These are phyloP conservation scores for Myiozetetes cayanensis DNA, from an alignment of 2,113 vertebrate species.

Conservation along the genomic window DNA sequence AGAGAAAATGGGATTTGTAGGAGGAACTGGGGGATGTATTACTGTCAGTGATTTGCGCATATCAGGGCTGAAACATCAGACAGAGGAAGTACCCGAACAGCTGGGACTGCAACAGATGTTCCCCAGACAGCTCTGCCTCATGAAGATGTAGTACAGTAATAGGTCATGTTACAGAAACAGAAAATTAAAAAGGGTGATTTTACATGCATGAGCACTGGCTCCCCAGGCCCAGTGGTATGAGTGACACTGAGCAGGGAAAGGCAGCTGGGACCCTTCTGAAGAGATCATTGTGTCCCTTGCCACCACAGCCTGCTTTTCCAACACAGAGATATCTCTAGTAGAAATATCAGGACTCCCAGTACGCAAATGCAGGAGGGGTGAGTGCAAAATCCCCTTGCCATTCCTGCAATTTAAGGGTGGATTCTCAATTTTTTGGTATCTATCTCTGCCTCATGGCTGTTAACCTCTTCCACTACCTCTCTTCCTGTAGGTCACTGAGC, in stretches of 20 bases:
- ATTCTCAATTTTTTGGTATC: neutral
- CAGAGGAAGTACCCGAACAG: slow-evolving; percentile 62
- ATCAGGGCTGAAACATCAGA: slow-evolving; percentile 49
- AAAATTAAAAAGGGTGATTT: slow-evolving; percentile 58
- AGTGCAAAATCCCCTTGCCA: neutral
- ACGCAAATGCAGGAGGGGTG: neutral
- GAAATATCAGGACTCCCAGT: neutral
- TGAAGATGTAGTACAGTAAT: slow-evolving; percentile 55
- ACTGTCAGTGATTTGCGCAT: slow-evolving; percentile 37
- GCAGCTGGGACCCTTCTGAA: slow-evolving; percentile 56
- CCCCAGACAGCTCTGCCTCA: slow-evolving; percentile 67
- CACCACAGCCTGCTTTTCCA: neutral
- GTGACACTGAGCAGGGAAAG: slow-evolving; percentile 29
- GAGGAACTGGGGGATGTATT: slow-evolving; percentile 40
- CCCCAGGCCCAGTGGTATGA: neutral
- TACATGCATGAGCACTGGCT: slow-evolving; percentile 47
- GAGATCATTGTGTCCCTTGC: slow-evolving; percentile 36
- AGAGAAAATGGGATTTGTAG: slow-evolving; percentile 49
- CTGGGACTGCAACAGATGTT: slow-evolving; percentile 72
- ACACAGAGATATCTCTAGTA: neutral
- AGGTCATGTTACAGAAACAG: slow-evolving; percentile 67
- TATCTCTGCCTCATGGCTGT: neutral
- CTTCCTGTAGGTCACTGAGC: neutral
- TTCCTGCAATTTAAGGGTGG: neutral
- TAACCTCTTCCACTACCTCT: neutral